These are phyloP conservation scores for Leptopilina myrica DNA, from an alignment of 2,888 invertebrate genomes.

Conservation along the genomic window DNA sequence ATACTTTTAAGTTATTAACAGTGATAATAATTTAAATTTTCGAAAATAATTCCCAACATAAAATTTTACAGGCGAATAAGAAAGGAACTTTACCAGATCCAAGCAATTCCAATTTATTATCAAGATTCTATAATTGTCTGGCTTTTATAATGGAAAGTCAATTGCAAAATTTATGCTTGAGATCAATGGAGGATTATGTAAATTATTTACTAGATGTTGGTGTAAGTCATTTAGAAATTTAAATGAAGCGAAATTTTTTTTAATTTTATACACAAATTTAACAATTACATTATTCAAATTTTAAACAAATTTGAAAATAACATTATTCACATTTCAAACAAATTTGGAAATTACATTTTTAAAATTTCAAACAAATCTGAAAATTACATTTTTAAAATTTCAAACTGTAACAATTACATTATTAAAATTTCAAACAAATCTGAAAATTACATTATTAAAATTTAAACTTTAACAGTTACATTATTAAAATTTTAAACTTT, in stretches of 20 bases:
- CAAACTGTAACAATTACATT: not conserved
- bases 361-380: too few species aligned
- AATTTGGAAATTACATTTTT: not conserved
- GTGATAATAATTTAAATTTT: too few species aligned
- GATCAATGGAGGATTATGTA: constrained; percentile 88
- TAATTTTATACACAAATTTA: too few species aligned
- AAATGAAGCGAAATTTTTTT: not conserved
- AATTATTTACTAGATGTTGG: constrained; percentile 87
- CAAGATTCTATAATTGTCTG: constrained; percentile 88
- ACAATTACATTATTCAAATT: too few species aligned
- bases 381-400: too few species aligned
- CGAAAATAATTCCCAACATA: not conserved
- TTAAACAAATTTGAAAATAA: too few species aligned
- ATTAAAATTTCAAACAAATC: too few species aligned
- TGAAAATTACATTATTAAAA: too few species aligned
- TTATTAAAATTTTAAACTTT: too few species aligned
- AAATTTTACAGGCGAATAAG: constrained; percentile 79
- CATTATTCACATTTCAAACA: too few species aligned
- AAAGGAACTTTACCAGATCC: constrained; percentile 82
- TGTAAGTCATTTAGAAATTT: constrained; percentile 77
- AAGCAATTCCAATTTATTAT: constrained; percentile 76
- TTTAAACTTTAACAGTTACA: too few species aligned
- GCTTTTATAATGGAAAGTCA: constrained; percentile 93
- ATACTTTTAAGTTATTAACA: too few species aligned
- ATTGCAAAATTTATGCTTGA: constrained; percentile 87